phyloP scores from a whole-genome alignment of 1,140 invertebrate species.

The Brachionus rotundiformis region DNA sequence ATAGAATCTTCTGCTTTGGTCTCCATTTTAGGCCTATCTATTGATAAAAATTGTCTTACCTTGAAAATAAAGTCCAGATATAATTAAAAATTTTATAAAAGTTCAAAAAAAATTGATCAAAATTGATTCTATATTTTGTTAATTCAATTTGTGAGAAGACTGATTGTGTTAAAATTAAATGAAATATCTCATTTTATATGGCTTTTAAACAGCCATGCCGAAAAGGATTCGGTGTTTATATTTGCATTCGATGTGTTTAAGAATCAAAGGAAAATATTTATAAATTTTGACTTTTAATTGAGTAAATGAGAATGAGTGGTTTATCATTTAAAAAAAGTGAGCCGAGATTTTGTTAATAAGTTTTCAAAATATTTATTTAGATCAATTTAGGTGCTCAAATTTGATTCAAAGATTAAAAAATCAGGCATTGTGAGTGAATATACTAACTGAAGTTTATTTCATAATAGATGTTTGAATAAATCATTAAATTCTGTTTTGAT shows the following conservation, averaged over 20 bases:
- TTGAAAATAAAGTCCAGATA: conserved; percentile 11
- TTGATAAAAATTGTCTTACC: conserved; percentile 7
- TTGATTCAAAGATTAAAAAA: conserved; percentile 1
- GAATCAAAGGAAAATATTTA: background rate
- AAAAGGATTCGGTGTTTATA: background rate
- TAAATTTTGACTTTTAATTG: background rate
- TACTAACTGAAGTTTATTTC: background rate
- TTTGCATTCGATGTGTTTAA: conserved; percentile 1
- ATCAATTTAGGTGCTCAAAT: background rate
- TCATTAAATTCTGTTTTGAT: background rate
- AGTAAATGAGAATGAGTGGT: background rate
- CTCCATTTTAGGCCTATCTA: background rate
- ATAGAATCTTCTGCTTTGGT: conserved; percentile 42
- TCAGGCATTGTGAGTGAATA: background rate
- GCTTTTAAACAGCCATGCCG: background rate
- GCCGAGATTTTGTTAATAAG: background rate
- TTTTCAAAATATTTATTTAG: conserved; percentile 40
- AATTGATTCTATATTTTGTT: too few species aligned
- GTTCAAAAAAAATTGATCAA: background rate
- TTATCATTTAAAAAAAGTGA: background rate
- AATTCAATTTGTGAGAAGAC: background rate
- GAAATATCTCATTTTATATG: conserved; percentile 7
- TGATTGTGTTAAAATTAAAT: background rate
- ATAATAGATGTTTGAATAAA: conserved; percentile 17
- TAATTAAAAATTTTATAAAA: background rate